Evolutionary conservation across 2,888 invertebrate genomes (phyloP).

Genomic region (Serrognathus titanus): DNA sequence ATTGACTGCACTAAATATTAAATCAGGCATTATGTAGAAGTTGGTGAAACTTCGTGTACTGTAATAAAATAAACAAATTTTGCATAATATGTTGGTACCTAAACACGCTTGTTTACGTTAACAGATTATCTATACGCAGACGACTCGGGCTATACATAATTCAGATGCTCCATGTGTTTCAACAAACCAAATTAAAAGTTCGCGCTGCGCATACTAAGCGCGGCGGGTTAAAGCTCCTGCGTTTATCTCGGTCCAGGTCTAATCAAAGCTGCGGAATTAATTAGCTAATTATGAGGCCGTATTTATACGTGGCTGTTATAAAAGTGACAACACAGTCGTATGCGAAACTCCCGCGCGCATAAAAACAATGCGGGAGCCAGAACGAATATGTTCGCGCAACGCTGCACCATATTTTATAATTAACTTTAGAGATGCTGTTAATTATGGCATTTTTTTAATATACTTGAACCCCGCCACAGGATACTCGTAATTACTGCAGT

Average conservation of each 20-base stretch:
- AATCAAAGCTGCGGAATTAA: conserved; percentile 12
- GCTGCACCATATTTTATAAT: conserved; percentile 4
- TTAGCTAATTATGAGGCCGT: conserved; percentile 14
- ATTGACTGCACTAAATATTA: too few relatives aligned
- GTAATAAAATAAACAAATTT: background rate
- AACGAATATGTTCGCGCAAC: background rate
- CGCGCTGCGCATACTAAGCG: conserved; percentile 14
- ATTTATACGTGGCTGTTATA: conserved; percentile 2
- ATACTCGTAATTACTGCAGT: too few relatives aligned
- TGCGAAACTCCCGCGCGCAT: background rate
- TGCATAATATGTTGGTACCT: conserved; percentile 3
- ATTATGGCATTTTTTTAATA: conserved; percentile 4
- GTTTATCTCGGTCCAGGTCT: background rate
- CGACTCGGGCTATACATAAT: conserved; percentile 34
- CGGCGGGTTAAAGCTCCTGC: background rate
- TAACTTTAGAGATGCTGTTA: conserved; percentile 6
- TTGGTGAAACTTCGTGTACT: too few relatives aligned
- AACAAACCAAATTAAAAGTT: conserved; percentile 24
- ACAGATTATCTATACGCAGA: conserved; percentile 30
- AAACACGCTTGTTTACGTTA: conserved; percentile 32
- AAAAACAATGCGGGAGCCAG: background rate
- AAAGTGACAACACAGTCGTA: background rate
- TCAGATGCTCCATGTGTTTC: conserved; percentile 31
- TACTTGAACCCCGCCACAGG: too few relatives aligned
- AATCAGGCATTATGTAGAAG: too few relatives aligned